Base-by-base conservation (phyloP, 1,140 invertebrate species). In the Neodiprion virginianus region DNA sequence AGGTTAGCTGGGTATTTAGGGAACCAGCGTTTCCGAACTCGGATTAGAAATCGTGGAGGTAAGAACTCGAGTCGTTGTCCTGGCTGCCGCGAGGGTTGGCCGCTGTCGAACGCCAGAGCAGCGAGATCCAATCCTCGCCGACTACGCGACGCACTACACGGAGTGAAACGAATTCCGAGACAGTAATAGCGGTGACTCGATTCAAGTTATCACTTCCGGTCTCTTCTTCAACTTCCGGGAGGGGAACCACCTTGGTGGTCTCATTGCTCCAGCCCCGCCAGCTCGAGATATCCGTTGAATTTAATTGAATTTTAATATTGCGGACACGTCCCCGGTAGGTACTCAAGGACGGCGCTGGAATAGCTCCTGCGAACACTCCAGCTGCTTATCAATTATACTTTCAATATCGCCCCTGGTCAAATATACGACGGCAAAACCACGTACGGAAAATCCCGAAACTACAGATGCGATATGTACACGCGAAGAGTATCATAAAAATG, bases 121-220 rank as follows among this genome's bases (percentile, higher is more conserved):
- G 5, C 53, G 53, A 12, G 11, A 61, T 61, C 11, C 53, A 17
- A 14, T 61, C n/a, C 53, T 61, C 53, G 28, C n/a, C 53, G 53
- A 61, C 53, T 5, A 14, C 53, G 53, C 53, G n/a, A 17, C 28
- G 1, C 28, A 5, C 28, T 40, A 40, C 28, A 40, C n/a, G 53
- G 53, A 61, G 53, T 61, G 53, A 61, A 61, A 61, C 11, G 53
- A 61, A 61, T 61, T 61, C n/a, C 53, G n/a, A 61, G 53, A 61
- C 53, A 61, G 53, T 61, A 61, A 61, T 61, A 61, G 53, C 53
- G 53, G 53, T 61, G 53, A 61, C 53, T 61, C 53, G 53, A 17
- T 61, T 61, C 11, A 61, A 61, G 53, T 61, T 61, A 61, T 61
- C 53, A 17, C 53, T 61, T 61, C 53, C 53, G 53, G 53, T 61